phyloP scores from a whole-genome alignment of 2,113 vertebrate species.

The Sturnira hondurensis region DNA sequence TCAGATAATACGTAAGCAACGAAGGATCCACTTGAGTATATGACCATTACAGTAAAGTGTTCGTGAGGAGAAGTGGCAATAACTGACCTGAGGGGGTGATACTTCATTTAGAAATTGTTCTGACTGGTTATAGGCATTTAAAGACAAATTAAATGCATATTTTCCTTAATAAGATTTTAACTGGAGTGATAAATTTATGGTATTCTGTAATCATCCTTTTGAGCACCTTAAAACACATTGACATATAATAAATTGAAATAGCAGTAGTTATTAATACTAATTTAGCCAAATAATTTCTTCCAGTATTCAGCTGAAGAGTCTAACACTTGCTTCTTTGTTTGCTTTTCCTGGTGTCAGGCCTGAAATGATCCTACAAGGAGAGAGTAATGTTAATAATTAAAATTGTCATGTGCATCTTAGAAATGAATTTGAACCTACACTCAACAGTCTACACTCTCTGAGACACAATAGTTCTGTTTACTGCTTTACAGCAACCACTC shows the following conservation, averaged over 20 bases:
- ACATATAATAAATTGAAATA: background rate
- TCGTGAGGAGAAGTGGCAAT: background rate
- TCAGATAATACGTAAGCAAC: background rate
- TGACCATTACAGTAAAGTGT: background rate
- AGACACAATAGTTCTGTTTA: background rate
- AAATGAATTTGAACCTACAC: constrained; percentile 56
- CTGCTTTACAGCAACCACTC: constrained; percentile 54
- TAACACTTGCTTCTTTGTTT: background rate
- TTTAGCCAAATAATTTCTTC: background rate
- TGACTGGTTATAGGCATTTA: background rate
- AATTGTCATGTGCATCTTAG: constrained; percentile 41
- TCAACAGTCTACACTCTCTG: background rate
- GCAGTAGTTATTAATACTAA: background rate
- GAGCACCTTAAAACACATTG: background rate
- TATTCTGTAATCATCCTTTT: constrained; percentile 4
- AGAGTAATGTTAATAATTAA: constrained; percentile 71
- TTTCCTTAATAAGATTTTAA: constrained; percentile 43
- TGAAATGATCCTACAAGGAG: constrained; percentile 27
- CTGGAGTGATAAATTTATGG: background rate
- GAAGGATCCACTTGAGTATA: background rate
- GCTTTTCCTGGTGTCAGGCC: background rate
- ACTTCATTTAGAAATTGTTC: constrained; percentile 5
- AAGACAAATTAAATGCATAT: background rate
- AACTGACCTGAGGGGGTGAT: background rate
- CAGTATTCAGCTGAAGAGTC: background rate